Conservation (phyloP, 2,888 invertebrate genomes). For the Lottia gigantea region DNA sequence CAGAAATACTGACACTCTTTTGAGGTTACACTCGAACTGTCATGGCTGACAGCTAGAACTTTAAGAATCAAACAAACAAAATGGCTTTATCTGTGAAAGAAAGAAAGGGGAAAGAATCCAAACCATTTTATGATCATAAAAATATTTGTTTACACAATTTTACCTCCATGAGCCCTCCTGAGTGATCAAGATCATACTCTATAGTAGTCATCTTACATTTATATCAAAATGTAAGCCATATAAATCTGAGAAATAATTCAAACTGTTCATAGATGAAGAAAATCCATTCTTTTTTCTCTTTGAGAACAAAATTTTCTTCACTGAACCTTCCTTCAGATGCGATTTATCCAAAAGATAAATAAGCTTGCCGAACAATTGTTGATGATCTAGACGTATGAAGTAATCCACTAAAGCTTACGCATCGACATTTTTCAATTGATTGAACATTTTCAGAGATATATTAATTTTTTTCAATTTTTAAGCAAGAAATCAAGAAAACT, state of each 20-base stretch:
- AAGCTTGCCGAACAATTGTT: not conserved
- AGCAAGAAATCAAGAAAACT: constrained; percentile 39
- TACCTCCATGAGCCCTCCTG: constrained; percentile 89
- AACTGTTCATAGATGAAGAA: not conserved
- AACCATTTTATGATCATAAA: no score
- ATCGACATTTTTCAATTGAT: not conserved
- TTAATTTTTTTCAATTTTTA: not conserved
- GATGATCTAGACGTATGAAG: not conserved
- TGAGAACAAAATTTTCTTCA: not conserved
- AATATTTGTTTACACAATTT: constrained; percentile 58
- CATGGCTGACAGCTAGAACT: not conserved
- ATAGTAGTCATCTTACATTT: constrained; percentile 72
- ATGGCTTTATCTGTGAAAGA: no score
- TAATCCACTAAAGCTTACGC: not conserved
- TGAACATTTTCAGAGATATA: not conserved
- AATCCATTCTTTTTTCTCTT: not conserved
- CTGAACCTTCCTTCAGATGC: not conserved
- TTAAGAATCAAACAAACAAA: not conserved
- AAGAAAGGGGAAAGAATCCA: not conserved
- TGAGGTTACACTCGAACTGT: not conserved
- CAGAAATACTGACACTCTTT: no score
- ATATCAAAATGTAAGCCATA: not conserved
- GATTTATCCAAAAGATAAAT: not conserved
- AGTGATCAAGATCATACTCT: constrained; percentile 82
- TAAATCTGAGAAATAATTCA: not conserved